Conservation (phyloP, 2,797 vertebrate genomes). For the Dermochelys coriacea region DNA sequence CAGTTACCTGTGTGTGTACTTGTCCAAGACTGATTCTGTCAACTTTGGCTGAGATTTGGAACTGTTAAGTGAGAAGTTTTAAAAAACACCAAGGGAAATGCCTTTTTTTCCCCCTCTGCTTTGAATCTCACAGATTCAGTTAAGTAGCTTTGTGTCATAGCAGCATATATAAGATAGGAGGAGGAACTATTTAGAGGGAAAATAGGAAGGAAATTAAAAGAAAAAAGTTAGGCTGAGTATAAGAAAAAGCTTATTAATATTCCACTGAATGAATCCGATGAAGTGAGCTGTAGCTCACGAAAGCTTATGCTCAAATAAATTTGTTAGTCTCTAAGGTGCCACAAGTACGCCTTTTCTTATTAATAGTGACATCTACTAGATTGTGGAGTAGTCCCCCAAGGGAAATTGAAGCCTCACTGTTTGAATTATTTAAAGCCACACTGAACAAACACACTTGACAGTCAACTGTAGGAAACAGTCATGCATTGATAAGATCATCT, state of each 20-base stretch:
- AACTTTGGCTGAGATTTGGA: not conserved
- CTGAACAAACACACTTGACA: not conserved
- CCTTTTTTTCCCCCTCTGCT: not conserved
- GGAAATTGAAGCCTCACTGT: not conserved
- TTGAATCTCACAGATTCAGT: not conserved
- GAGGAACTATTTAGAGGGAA: not conserved
- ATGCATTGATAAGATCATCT: not conserved
- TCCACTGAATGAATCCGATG: too few species aligned
- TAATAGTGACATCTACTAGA: not conserved
- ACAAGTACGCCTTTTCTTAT: too few species aligned
- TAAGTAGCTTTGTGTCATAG: not conserved
- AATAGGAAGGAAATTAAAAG: not conserved
- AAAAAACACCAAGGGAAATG: not conserved
- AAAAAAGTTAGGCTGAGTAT: not conserved
- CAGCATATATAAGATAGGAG: not conserved
- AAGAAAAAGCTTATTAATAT: not conserved
- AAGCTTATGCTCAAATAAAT: too few species aligned
- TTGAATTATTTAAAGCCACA: not conserved
- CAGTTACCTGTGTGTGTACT: not conserved
- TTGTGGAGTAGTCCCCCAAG: not conserved
- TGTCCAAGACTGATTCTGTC: not conserved
- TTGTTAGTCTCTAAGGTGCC: too few species aligned
- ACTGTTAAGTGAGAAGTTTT: not conserved
- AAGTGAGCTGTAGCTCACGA: too few species aligned
- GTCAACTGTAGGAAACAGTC: not conserved